Evolutionary conservation across 2,113 vertebrate species (phyloP).

Genomic region (Phalacrocorax pelagicus): DNA sequence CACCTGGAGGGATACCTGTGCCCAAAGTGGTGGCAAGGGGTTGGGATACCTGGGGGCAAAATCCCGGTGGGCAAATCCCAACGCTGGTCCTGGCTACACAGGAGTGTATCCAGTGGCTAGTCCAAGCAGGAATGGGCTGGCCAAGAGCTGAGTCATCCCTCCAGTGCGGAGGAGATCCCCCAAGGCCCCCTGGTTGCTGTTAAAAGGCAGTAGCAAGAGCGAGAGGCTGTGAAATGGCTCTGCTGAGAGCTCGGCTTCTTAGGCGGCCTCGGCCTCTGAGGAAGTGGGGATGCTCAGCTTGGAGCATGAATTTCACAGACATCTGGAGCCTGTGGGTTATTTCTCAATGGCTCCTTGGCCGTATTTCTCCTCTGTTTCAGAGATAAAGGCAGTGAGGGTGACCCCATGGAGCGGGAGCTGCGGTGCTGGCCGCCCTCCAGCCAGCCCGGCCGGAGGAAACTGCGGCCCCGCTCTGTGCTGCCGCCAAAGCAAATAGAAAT

Average conservation of each 20-base stretch:
- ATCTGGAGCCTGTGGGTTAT: conserved; percentile 62
- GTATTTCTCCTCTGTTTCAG: background rate
- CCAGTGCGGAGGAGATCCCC: background rate
- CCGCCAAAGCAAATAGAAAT: conserved; percentile 52
- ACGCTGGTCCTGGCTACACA: rapidly evolving
- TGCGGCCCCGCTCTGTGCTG: conserved; percentile 11
- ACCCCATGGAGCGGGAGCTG: background rate
- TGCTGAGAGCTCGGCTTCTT: conserved; percentile 27
- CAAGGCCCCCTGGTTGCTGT: background rate
- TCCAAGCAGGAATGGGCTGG: background rate
- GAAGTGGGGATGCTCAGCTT: background rate
- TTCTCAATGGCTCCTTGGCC: conserved; percentile 37
- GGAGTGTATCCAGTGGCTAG: background rate
- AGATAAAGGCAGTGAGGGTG: conserved; percentile 43
- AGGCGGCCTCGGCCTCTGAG: conserved; percentile 18
- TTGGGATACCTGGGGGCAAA: background rate
- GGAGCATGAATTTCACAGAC: conserved; percentile 21
- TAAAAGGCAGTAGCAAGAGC: conserved; percentile 45
- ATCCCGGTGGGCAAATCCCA: background rate
- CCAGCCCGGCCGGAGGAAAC: conserved; percentile 34
- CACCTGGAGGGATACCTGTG: background rate
- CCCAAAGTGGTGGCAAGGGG: rapidly evolving
- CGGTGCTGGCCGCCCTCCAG: conserved; percentile 49
- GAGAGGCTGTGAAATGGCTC: conserved; percentile 44
- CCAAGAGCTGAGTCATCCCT: conserved; percentile 40